Evolutionary conservation across 2,888 invertebrate species (phyloP).

Genomic region (Dasysyrphus tricinctus): DNA sequence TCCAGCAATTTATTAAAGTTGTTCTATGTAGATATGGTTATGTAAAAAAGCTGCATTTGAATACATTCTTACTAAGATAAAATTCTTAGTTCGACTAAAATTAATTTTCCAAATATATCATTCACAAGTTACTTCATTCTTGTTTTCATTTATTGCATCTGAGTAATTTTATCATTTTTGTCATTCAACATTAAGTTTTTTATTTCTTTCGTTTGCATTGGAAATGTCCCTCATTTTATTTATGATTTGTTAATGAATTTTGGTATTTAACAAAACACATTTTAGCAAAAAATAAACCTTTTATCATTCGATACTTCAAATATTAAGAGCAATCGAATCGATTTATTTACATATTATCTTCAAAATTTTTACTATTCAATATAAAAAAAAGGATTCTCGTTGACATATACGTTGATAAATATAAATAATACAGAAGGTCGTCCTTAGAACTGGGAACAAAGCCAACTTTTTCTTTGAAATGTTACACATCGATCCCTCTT

Average conservation of each 20-base stretch:
- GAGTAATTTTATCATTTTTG: conserved; percentile 20
- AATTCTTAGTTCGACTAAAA: conserved; percentile 42
- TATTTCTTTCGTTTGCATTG: conserved; percentile 50
- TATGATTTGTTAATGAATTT: not conserved
- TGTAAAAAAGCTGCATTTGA: conserved; percentile 51
- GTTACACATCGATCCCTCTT: not conserved
- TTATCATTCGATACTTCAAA: not conserved
- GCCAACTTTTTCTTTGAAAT: conserved; percentile 25
- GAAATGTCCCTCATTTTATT: conserved; percentile 3
- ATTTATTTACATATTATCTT: conserved; percentile 17
- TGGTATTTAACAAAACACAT: conserved; percentile 43
- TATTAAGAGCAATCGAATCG: conserved; percentile 27
- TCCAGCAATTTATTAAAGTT: not conserved
- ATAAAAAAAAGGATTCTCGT: conserved; percentile 15
- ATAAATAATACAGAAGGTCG: not conserved
- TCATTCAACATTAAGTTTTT: conserved; percentile 8
- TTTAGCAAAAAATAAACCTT: conserved; percentile 26
- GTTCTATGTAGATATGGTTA: not conserved
- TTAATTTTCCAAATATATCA: conserved; percentile 10
- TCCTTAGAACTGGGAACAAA: conserved; percentile 44
- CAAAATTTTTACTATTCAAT: conserved; percentile 21
- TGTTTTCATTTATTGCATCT: conserved; percentile 54
- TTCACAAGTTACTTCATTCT: conserved; percentile 10
- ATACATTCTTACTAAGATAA: conserved; percentile 31
- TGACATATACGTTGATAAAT: no score